These are phyloP conservation scores for Hirtodrosophila confusa DNA, from an alignment of 2,888 invertebrate species.

Conservation along the genomic window DNA sequence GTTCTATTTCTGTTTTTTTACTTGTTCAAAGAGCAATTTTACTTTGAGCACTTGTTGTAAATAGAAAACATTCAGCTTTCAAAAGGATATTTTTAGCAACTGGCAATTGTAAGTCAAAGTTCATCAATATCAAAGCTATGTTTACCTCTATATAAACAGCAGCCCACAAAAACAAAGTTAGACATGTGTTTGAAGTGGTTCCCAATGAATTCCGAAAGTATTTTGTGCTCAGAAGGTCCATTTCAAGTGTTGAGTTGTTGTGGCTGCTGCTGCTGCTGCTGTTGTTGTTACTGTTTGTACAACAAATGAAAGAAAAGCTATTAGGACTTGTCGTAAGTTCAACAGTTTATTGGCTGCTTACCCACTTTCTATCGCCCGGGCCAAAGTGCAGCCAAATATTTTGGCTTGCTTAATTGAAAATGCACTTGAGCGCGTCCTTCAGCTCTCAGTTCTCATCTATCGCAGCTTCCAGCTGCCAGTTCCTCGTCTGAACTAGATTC, in stretches of 20 bases:
- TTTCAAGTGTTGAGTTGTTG: constrained; percentile 34
- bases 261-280: constrained; percentile 13
- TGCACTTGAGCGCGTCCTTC: constrained; percentile 55
- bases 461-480: neutral
- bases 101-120: constrained; percentile 20
- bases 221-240: constrained; percentile 33
- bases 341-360: constrained; percentile 72
- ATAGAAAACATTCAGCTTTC: constrained; percentile 1
- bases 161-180: neutral
- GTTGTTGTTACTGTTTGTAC: constrained; percentile 8
- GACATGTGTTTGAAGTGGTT: constrained; percentile 40
- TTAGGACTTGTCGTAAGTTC: constrained; percentile 67
- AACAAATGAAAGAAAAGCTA: constrained; percentile 63
- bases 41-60: too few species aligned
- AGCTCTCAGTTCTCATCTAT: constrained; percentile 5
- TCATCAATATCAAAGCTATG: constrained; percentile 31
- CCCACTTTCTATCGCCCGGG: constrained; percentile 13
- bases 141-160: constrained; percentile 18
- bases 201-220: constrained; percentile 55
- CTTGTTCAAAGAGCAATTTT: too few species aligned
- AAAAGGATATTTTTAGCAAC: neutral
- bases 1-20: too few species aligned
- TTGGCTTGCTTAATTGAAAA: constrained; percentile 73
- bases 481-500: constrained; percentile 6
- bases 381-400: constrained; percentile 70